Evolutionary conservation across 2,797 vertebrate genomes (phyloP).

Genomic region (Thaleichthys pacificus): DNA sequence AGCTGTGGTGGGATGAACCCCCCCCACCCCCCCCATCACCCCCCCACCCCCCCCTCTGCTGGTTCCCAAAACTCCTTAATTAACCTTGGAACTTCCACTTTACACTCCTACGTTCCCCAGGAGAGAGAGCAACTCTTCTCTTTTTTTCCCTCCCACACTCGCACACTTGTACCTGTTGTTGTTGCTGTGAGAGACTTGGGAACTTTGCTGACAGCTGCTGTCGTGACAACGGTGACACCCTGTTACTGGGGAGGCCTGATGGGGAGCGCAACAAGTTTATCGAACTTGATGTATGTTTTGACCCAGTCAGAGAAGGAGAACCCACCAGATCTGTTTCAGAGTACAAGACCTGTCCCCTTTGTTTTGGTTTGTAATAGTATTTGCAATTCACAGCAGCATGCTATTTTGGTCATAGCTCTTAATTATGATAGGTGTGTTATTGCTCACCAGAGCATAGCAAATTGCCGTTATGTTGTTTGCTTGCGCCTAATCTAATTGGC

Average conservation of each 20-base stretch:
- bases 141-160: no score
- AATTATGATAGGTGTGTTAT: slow-evolving; percentile 94
- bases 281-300: slow-evolving; percentile 43
- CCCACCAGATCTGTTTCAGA: slow-evolving; percentile 7
- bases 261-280: slow-evolving; percentile 47
- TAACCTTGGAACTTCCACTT: background rate
- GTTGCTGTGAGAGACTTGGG: background rate
- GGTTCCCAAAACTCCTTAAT: background rate
- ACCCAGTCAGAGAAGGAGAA: slow-evolving; percentile 30
- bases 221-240: background rate
- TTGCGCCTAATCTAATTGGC: slow-evolving; percentile 95
- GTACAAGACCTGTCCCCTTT: slow-evolving; percentile 1
- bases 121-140: background rate
- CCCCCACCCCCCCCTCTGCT: background rate
- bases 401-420: slow-evolving; percentile 90
- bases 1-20: background rate
- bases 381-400: slow-evolving; percentile 80
- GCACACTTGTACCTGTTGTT: background rate
- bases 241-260: background rate
- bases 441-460: slow-evolving; percentile 91
- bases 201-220: slow-evolving; percentile 46
- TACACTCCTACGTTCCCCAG: background rate
- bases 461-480: slow-evolving; percentile 95
- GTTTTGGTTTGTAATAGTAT: slow-evolving; percentile 80
- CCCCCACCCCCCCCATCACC: no score